Conservation (phyloP, 2,888 invertebrate species). For the Romanomermis culicivorax region DNA sequence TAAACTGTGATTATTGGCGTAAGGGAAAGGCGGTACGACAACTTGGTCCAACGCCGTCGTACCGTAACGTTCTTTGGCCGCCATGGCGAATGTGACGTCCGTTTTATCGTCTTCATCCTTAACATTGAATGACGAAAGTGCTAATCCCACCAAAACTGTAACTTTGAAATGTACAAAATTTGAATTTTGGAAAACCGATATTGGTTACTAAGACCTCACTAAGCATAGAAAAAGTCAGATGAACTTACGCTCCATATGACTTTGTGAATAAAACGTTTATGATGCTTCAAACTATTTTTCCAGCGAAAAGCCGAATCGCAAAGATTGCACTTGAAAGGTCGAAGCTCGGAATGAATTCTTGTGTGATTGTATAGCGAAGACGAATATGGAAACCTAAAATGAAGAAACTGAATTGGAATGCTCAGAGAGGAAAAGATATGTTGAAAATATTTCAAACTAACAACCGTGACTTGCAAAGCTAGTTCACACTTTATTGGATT, state of each 20-base stretch:
- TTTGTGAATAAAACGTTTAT: not conserved
- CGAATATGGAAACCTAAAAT: not conserved
- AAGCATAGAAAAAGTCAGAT: too few species aligned
- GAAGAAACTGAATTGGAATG: too few species aligned
- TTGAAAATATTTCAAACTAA: too few species aligned
- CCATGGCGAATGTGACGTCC: not conserved
- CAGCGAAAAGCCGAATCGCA: not conserved
- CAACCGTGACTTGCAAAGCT: too few species aligned
- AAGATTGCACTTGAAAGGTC: not conserved
- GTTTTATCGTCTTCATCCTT: not conserved
- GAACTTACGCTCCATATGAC: too few species aligned
- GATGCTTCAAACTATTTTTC: constrained; percentile 2
- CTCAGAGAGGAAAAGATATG: too few species aligned
- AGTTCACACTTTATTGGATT: too few species aligned
- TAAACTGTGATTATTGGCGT: not conserved
- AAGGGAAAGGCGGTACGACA: not conserved
- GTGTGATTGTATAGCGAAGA: not conserved
- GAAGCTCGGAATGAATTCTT: not conserved
- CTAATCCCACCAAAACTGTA: too few species aligned
- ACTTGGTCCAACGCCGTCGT: not conserved
- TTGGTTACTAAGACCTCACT: too few species aligned
- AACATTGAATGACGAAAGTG: too few species aligned
- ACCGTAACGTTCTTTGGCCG: not conserved
- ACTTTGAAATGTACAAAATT: too few species aligned
- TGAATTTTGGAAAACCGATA: too few species aligned